Evolutionary conservation across 2,113 vertebrate species (phyloP).

Genomic region (Xerus inauris): DNA sequence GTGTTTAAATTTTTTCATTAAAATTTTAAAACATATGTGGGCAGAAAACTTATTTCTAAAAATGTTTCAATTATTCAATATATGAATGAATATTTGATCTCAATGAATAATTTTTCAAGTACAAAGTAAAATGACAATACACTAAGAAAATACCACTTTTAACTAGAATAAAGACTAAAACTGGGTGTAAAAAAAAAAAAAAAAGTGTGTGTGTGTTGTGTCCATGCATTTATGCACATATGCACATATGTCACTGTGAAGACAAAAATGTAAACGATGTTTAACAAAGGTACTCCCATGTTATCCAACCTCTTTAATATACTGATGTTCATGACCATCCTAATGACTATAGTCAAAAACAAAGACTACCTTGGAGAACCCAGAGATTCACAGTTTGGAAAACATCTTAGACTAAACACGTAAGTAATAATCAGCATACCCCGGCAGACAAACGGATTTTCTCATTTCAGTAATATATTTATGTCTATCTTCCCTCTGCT

Average conservation of each 20-base stretch:
- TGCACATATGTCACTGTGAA: not conserved
- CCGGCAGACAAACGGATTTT: not conserved
- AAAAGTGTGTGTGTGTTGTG: no score
- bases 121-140: no score
- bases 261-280: not conserved
- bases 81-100: no score
- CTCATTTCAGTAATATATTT: not conserved
- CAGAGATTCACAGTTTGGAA: not conserved
- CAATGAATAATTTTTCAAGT: no score
- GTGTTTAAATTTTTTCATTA: no score
- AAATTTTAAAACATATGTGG: no score
- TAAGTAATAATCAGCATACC: not conserved
- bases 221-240: not conserved
- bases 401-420: not conserved
- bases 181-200: no score
- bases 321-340: accelerated
- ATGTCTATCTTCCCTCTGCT: not conserved
- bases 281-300: not conserved
- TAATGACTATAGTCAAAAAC: not conserved
- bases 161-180: no score
- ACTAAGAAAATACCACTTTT: no score
- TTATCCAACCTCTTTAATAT: not conserved
- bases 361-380: not conserved
- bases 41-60: no score
- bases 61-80: no score